phyloP scores from a whole-genome alignment of 1,140 invertebrate genomes.

The Delia radicum region DNA sequence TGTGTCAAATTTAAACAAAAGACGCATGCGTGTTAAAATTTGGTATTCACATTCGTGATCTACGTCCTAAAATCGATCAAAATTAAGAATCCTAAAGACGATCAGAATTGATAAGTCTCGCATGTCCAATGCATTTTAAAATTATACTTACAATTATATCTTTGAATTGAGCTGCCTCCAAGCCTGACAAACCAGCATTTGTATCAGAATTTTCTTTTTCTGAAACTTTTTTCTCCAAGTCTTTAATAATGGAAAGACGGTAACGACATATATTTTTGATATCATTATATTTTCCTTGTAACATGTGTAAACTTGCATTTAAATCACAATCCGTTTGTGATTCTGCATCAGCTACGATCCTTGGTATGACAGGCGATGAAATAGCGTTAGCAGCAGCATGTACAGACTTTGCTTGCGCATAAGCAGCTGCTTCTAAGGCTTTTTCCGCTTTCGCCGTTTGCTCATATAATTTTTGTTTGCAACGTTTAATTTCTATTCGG shows the following conservation, averaged over 20 bases:
- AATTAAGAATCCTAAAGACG: no score
- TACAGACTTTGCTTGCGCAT: not conserved
- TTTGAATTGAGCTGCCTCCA: constrained; percentile 4
- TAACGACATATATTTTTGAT: constrained; percentile 16
- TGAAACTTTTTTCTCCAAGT: not conserved
- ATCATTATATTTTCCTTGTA: constrained; percentile 20
- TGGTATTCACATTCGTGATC: no score
- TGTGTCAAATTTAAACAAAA: no score
- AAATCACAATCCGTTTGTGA: constrained; percentile 13
- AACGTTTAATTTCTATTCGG: constrained; percentile 7
- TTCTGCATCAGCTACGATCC: not conserved
- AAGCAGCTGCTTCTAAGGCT: not conserved
- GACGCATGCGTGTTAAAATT: no score
- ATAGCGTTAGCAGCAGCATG: not conserved
- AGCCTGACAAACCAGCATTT: not conserved
- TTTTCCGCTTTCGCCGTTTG: not conserved
- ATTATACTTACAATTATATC: constrained; percentile 2
- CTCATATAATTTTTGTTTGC: constrained; percentile 15
- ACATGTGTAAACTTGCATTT: not conserved
- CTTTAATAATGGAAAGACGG: constrained; percentile 9
- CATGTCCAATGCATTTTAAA: no score
- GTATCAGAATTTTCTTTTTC: constrained; percentile 19
- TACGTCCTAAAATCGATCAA: no score
- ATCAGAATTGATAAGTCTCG: no score
- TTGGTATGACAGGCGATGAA: not conserved